Conservation (phyloP, 2,113 vertebrate genomes). For the Pseudorasbora parva region DNA sequence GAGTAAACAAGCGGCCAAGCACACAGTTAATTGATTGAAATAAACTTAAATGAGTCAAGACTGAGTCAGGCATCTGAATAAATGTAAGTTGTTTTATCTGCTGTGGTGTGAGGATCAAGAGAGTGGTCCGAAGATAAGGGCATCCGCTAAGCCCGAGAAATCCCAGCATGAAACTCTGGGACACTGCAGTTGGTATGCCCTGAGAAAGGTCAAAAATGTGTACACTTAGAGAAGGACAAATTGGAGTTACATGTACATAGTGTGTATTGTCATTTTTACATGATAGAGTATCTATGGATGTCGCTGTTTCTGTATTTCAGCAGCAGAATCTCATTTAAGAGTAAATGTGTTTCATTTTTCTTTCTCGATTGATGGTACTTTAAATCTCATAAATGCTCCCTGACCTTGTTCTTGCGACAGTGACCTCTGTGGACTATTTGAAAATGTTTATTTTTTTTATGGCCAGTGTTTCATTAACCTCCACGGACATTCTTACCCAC, state of each 20-base stretch:
- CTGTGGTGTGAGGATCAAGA: slow-evolving; percentile 9
- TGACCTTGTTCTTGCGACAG: background rate
- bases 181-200: background rate
- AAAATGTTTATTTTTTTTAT: background rate
- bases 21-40: background rate
- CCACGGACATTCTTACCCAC: background rate
- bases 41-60: background rate
- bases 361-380: background rate
- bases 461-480: background rate
- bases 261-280: background rate
- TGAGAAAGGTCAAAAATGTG: slow-evolving; percentile 20
- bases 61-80: slow-evolving; percentile 19
- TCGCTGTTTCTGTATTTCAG: slow-evolving; percentile 9
- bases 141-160: slow-evolving; percentile 8
- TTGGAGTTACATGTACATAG: background rate
- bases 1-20: background rate
- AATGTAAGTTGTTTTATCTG: slow-evolving; percentile 2
- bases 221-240: slow-evolving; percentile 20
- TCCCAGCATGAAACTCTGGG: background rate
- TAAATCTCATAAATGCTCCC: background rate
- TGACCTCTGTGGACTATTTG: background rate
- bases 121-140: background rate
- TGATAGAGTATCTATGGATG: background rate
- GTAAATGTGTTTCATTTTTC: slow-evolving; percentile 26
- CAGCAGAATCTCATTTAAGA: slow-evolving; percentile 10